Evolutionary conservation across 2,797 vertebrate species (phyloP), one percentile per base, ranked within the genome.

Genomic region (Lacerta bilineata): DNA sequence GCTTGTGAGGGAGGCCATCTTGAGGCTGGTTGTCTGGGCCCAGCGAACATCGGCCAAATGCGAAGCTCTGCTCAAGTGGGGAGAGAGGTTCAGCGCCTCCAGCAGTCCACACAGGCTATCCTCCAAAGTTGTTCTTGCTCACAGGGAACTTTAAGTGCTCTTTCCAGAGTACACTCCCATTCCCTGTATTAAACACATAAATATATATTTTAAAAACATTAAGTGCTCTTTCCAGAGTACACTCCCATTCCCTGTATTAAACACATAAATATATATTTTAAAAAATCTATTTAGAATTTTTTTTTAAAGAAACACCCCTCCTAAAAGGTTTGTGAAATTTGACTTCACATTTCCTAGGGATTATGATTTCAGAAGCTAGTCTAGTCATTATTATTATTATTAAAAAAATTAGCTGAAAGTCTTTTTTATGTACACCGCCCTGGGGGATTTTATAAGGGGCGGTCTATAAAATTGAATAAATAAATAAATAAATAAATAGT

Each of bases 1-100:
- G 0, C 79, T 83, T 0, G 88, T 15, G 0, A 81, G 50, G 0
- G 95, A 46, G 0, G 95, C 91, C 97, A 97, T 97, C 90, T 89
- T 29, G 91, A 55, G 61, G 33, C 10, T 27, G 88, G 87, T 71
- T 86, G 50, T 55, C 82, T 74, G 36, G 6, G 66, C 2, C 25
- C 71, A 25, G 74, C 68, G 7, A 33, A 33, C 55, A 8, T 27
- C 17, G 89, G 71, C 75, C 75, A 15, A 41, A 84, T 61, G 36
- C 46, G 33, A 36, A 64, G 29, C n/a, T 5, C 27, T 50, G 4
- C 76, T 0, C 1, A 1, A 0, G 0, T 0, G 90, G 20, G 87
- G 8, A 81, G 2, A 92, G 33, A 23, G 74, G 17, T 85, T 91
- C 81, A 55, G 84, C 64, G 13, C 13, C 50, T 93, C 80, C 87